phyloP scores from a whole-genome alignment of 2,113 vertebrate species.

The Laticauda colubrina region DNA sequence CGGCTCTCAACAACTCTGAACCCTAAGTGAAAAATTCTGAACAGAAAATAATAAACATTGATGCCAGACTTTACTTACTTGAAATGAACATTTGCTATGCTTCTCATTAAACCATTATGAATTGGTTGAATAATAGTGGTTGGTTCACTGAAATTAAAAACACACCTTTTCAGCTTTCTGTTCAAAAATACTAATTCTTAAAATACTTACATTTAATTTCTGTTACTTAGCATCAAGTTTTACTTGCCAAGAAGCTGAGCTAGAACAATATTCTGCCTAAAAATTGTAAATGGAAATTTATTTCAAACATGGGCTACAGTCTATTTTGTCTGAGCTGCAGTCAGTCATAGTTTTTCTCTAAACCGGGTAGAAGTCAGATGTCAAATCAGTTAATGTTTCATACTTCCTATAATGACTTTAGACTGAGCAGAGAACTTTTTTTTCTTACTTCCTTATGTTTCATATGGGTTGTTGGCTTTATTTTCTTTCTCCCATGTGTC shows the following conservation, averaged over 20 bases:
- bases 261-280: slow-evolving; percentile 14
- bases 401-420: neutral
- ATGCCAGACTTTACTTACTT: neutral
- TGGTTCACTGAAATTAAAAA: neutral
- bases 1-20: neutral
- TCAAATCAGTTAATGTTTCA: neutral
- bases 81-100: neutral
- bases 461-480: too few relatives aligned
- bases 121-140: neutral
- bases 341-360: slow-evolving; percentile 19
- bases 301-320: neutral
- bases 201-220: slow-evolving; percentile 38
- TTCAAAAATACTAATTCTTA: slow-evolving; percentile 1
- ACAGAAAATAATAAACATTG: neutral
- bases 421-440: neutral
- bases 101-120: slow-evolving; percentile 19
- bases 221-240: slow-evolving; percentile 33
- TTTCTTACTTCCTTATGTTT: neutral
- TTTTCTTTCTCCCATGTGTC: neutral
- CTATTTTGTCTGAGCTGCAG: slow-evolving; percentile 19
- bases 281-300: slow-evolving; percentile 10
- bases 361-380: neutral
- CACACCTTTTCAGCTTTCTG: neutral
- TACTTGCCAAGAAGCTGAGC: slow-evolving; percentile 38
- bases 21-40: neutral